Base-by-base conservation (phyloP, 2,888 invertebrate genomes). In the Catocala nupta region DNA sequence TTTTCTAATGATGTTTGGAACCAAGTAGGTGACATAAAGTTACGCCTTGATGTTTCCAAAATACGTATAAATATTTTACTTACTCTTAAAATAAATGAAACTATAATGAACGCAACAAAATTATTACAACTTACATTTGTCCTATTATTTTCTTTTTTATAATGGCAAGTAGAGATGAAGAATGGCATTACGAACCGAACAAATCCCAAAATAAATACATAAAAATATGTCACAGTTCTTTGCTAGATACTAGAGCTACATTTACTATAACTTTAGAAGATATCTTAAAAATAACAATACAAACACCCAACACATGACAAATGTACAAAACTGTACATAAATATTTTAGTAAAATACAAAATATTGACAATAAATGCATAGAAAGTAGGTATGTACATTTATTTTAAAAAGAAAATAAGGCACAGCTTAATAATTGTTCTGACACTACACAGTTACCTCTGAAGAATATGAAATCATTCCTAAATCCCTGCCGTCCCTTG, bases 281-380 rank as follows among this genome's bases (percentile, higher is more conserved):
- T 47, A 47, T 25, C 47, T 60, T 59, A 68, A 73, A 45, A 72
- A 72, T 59, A 73, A 76, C 59, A 47, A 55, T 71, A 71, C 55
- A 75, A 54, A 73, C 54, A 62, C 63, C 6, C 33, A 12, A 52
- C 39, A 49, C 34, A 56, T 39, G 36, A 39, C 36, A 39, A 39
- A 8, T 39, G 36, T 39, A 39, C 36, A 64, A 7, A 48, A 52
- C 42, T 55, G 10, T 75, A 59, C 47, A 63, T 53, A 71, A 66
- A 42, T 66, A 59, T 55, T 59, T 49, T 43, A 5, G 51, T 75
- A 75, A 45, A 61, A 36, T 50, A 45, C 34, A 25, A 43, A 33
- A 70, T 44, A 57, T 62, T 13, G 58, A 63, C 60, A 62, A 61
- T 78, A 75, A 75, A 78, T 75, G 74, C 74, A 66, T 75, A 68